Base-by-base conservation (phyloP, 1,140 invertebrate species). In the Patella vulgata region DNA sequence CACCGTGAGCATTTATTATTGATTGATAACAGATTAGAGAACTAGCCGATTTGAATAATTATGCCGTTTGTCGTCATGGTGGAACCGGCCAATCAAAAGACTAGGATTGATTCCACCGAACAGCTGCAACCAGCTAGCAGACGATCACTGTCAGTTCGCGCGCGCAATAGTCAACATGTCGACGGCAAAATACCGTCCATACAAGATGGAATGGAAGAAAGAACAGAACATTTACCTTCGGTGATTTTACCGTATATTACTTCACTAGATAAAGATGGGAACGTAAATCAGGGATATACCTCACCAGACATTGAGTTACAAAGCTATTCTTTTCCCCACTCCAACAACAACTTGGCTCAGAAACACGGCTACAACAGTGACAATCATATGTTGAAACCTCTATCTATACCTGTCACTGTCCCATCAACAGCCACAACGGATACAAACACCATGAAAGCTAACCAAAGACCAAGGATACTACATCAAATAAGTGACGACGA, bases 251-350 rank as follows among this genome's bases (percentile, higher is more conserved):
- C 46, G 21, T 31, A 46, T 27, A 47, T 36, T 36, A 36, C 33
- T 8, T 5, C 43, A 36, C 30, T 39, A 9, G 43, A 28, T 14
- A 65, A 58, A 40, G 75, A 75, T 67, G 77, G 77, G 31, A 59
- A 73, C 9, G 70, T 78, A 58, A 80, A 80, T 64, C 48, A 66
- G 21, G 75, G 74, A 3, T 80, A 80, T 60, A 78, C 72, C 14
- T 78, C 74, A 19, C 78, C 75, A n/a, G 75, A 80, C 63, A 78
- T 77, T 42, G 78, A 80, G 66, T 65, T 78, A 17, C 70, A 78
- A 25, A 71, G 60, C 56, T 77, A 76, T 57, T 61, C 50, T 58
- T 55, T 56, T 40, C 23, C 36, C 17, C 43, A 30, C 14, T 14
- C 14, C 6, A 8, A 36, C 14, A 36, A 36, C 33, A 36, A 36